Evolutionary conservation across 2,888 invertebrate genomes (phyloP), one percentile per base, ranked within the genome.

Genomic region (Zygothrica quintamaculata): DNA sequence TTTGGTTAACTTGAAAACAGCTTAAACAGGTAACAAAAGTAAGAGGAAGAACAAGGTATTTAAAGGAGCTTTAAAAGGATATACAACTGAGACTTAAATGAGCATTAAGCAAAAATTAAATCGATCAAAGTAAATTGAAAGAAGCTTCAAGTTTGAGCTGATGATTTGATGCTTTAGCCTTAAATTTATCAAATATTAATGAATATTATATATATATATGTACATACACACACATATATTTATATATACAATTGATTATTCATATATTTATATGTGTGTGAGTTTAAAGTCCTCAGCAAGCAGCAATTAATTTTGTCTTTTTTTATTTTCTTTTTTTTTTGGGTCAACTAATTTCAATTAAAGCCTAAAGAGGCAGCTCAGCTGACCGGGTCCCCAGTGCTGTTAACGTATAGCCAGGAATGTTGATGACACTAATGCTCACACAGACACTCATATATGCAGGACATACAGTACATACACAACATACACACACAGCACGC

Each of bases 381-480:
- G 37, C 53, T 15, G 34, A 18, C 15, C 26, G 22, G 40, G 33
- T 60, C 29, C 46, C 36, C 36, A 9, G 40, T 34, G 70, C 40
- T 42, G 61, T 56, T 44, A 16, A 53, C 56, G 56, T 61, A 59
- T 67, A 39, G 68, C 60, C 74, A 48, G 59, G 48, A 60, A 40
- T 69, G 73, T 65, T 57, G 65, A 66, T 77, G 69, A 60, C 65
- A 65, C 74, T 73, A 70, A 75, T 75, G 70, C 66, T 15, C 18
- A 37, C 39, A 52, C 57, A 36, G 40, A 47, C 39, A 39, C 44
- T 43, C 15, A 43, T 46, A 46, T 31, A n/a, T n/a, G n/a, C n/a
- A n/a, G 36, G 7, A 33, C 47, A n/a, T 29, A 33, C 15, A 44
- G 29, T 29, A 39, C 39, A 12, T 12, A 25, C 26, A 47, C 29